Evolutionary conservation across 2,888 invertebrate genomes (phyloP).

Genomic region (Lepeophtheirus nordmannii): DNA sequence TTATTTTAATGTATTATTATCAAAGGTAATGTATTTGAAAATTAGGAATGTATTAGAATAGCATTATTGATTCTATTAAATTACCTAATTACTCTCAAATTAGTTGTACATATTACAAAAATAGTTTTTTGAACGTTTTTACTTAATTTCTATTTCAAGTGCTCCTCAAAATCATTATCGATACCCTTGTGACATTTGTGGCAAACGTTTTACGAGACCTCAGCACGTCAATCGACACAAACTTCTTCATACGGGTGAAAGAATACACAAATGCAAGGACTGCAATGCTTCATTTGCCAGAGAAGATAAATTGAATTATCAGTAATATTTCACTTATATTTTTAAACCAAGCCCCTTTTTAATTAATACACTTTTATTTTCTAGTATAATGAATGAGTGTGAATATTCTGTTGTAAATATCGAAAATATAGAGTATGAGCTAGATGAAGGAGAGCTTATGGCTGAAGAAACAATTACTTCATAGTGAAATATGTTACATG

Average conservation of each 20-base stretch:
- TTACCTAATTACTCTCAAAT: too few relatives aligned
- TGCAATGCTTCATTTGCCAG: conserved; percentile 10
- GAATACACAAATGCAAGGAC: conserved; percentile 8
- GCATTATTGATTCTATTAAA: too few relatives aligned
- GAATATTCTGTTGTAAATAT: background rate
- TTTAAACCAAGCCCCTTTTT: background rate
- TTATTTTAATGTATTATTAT: too few relatives aligned
- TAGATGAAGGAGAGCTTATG: background rate
- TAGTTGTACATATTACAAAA: too few relatives aligned
- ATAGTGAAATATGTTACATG: too few relatives aligned
- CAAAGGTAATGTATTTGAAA: too few relatives aligned
- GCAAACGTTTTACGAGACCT: conserved; percentile 23
- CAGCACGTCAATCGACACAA: conserved; percentile 25
- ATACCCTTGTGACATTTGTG: conserved; percentile 25
- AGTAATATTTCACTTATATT: background rate
- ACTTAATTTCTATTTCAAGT: background rate
- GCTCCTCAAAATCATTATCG: conserved; percentile 21
- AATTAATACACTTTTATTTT: too few relatives aligned
- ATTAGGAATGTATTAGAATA: too few relatives aligned
- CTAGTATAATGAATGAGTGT: background rate
- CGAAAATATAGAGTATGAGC: background rate
- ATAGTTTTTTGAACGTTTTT: too few relatives aligned
- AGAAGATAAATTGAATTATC: conserved; percentile 20
- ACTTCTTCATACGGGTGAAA: conserved; percentile 24
- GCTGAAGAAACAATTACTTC: background rate